Conservation (phyloP, 2,113 vertebrate species). For the Microtus pennsylvanicus region DNA sequence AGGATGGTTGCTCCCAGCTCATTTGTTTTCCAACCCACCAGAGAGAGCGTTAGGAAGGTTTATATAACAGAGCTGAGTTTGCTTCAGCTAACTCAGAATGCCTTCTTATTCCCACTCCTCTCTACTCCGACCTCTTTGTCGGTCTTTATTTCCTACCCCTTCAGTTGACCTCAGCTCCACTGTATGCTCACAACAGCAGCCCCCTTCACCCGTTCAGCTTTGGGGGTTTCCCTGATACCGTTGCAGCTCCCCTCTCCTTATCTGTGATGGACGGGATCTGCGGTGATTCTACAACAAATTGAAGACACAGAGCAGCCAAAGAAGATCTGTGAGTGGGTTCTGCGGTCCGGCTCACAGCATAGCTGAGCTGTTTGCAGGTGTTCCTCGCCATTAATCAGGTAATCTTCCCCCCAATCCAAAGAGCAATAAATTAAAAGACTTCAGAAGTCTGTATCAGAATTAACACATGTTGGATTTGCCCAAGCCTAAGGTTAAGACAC, state of each 20-base stretch:
- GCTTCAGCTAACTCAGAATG: slow-evolving; percentile 2
- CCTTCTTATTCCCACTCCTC: neutral
- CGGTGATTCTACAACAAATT: neutral
- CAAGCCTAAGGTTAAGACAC: neutral
- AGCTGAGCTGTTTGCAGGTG: neutral
- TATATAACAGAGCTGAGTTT: neutral
- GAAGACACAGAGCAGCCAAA: neutral
- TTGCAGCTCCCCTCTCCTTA: neutral
- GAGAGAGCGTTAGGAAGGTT: neutral
- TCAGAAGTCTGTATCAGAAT: neutral
- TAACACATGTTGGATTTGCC: neutral
- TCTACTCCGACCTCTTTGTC: neutral
- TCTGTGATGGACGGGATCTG: neutral
- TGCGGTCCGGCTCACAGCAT: neutral
- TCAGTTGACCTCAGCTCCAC: neutral
- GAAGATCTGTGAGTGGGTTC: neutral
- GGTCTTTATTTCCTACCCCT: neutral
- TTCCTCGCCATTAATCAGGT: neutral
- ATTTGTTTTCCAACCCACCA: neutral
- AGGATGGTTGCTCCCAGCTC: neutral
- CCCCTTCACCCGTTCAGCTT: neutral
- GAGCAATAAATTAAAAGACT: neutral
- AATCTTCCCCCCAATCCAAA: neutral
- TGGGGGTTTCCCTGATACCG: neutral
- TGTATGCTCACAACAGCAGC: too few relatives aligned